Evolutionary conservation across 2,113 vertebrate genomes (phyloP), one percentile per base, ranked within the genome.

Genomic region (Ameiurus melas): DNA sequence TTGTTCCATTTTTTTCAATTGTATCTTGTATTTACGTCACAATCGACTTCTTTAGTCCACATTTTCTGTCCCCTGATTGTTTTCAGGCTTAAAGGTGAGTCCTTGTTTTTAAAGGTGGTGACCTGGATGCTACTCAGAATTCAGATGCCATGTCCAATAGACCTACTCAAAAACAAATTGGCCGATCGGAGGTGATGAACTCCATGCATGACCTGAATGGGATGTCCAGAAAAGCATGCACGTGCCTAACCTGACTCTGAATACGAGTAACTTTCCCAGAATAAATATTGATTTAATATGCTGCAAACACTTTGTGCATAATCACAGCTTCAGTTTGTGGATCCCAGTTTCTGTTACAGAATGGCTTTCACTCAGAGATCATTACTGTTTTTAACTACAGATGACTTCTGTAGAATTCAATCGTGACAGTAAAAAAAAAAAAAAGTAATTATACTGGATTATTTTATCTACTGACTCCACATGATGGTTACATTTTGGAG

Each of bases 401-500:
- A 84, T 86, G 58, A 82, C 55, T 60, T 60, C 19, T 10, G 3
- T 8, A 62, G 58, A 62, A 83, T 62, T 83, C 80, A 62, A 62
- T n/a, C 43, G 33, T 62, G 80, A 83, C 57, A 83, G 57, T 16
- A 82, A 82, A 70, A 86, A 78, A 77, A 81, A 36, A 66, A 80
- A 27, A 39, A 73, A 36, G 73, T 68, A 57, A 33, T 87, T 57
- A 55, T 17, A 43, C 68, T 62, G 53, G 79, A 87, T 88, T 75
- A 51, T 77, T 75, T 70, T 81, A 83, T 75, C 68, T 83, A 4
- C 39, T 60, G 86, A 62, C 27, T 51, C 86, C 86, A 87, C n/a
- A 83, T 62, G 66, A 88, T 60, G 66, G 68, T 25, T 83, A 64
- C 57, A 75, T 71, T 75, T 83, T 64, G n/a, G 70, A 30, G 53